Evolutionary conservation across 35 echinoderm and acorn worm species (phyloP), one percentile per base, ranked within the genome.

Genomic region (Eucidaris tribuloides): DNA sequence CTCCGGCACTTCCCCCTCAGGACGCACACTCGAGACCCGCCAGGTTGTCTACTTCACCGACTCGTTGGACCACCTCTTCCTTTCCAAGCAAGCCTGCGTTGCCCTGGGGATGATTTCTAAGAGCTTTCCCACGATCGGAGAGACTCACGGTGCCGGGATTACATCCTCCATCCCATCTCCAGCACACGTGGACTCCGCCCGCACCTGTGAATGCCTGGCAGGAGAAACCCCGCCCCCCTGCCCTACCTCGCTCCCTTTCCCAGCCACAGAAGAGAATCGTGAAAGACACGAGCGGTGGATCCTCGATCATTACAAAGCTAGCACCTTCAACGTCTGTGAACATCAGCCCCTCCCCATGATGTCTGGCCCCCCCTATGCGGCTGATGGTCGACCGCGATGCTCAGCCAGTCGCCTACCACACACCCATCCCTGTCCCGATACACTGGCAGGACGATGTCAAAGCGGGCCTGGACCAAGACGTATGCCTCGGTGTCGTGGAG

Each of bases 391-490:
- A 83, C 61, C 40, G 39, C 14, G 46, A 70, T 20, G 87, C 79
- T 6, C 13, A 23, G 34, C 79, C 79, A 30, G 65, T 89, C 14
- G 79, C 79, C 9, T 23, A 82, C 50, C 77, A 80, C 52, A 87
- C 71, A 3, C 84, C 84, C 2, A 78, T 87, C 36, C 71, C 84
- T 14, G 84, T 79, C 56, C 50, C 84, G 9, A 25, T 87, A 3
- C 84, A 79, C 46, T 88, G 85, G 78, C 87, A 76, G 46, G 87
- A 89, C 40, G 45, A 83, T 24, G 87, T 89, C 3, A 89, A 89
- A 57, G 87, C 87, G 20, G 87, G 79, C 45, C 78, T 89, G 14
- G 79, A 89, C 0, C 79, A 82, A 41, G 87, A 89, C 63, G 36
- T 89, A 4, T 42, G 65, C 35, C 58, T 82, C 37, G 50, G 79